phyloP scores from a whole-genome alignment of 2,113 vertebrate genomes.

The Odontesthes bonariensis region DNA sequence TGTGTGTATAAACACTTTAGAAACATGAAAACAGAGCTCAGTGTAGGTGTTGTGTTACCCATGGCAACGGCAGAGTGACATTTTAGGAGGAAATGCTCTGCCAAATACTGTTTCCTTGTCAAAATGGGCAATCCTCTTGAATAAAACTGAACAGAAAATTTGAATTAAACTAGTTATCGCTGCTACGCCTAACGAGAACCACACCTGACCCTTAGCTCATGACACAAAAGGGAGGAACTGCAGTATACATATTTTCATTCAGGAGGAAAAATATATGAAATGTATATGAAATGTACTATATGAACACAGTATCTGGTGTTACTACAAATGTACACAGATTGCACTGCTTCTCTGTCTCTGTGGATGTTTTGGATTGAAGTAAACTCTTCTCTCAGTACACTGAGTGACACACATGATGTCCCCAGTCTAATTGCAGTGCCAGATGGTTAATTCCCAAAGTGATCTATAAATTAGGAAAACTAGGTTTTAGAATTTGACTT shows the following conservation, averaged over 20 bases:
- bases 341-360: not conserved
- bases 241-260: not conserved
- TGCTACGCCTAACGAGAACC: slow-evolving; percentile 5
- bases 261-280: not conserved
- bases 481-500: not conserved
- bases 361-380: not conserved
- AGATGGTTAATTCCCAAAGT: not conserved
- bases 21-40: slow-evolving; percentile 2
- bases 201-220: not conserved
- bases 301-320: too few relatives aligned
- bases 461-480: not conserved
- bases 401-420: not conserved
- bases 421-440: not conserved
- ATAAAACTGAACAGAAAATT: slow-evolving; percentile 1
- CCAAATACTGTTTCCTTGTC: not conserved
- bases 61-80: slow-evolving; percentile 16
- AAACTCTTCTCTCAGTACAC: too few relatives aligned
- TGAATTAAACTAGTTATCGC: not conserved
- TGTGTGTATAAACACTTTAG: not conserved
- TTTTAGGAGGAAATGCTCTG: slow-evolving; percentile 18
- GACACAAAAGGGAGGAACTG: not conserved
- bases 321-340: not conserved
- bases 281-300: too few relatives aligned
- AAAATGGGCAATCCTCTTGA: not conserved
- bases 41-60: not conserved